Percentiles rank a stretch among this genome's conserved stretches.
Evolutionary conservation across 1,140 invertebrate species (phyloP).

Genomic region (Trichonephila clavata): DNA sequence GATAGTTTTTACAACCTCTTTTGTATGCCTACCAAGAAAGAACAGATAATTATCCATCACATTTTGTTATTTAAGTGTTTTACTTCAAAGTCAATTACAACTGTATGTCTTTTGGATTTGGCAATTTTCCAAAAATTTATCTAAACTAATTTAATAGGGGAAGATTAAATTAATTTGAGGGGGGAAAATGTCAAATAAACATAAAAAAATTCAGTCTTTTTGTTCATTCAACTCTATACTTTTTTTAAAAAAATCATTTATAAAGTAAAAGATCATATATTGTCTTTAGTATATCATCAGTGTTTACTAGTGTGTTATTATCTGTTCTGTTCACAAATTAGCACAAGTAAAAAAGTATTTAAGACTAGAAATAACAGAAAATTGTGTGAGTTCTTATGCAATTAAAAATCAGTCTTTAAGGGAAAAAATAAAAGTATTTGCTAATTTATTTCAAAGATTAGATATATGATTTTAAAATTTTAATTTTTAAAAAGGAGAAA

Average conservation of each 20-base stretch:
- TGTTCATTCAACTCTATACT: background rate
- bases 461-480: background rate
- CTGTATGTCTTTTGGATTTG: too few relatives aligned
- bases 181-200: background rate
- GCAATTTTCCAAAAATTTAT: too few relatives aligned
- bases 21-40: slow-evolving; percentile 1
- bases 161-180: too few relatives aligned
- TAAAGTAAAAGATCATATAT: background rate
- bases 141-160: too few relatives aligned
- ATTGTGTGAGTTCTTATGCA: slow-evolving; percentile 50
- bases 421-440: background rate
- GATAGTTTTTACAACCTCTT: slow-evolving; percentile 54
- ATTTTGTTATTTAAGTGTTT: background rate
- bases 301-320: background rate
- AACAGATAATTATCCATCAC: background rate
- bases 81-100: background rate
- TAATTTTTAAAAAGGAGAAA: background rate
- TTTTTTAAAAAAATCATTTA: background rate
- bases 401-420: slow-evolving; percentile 44
- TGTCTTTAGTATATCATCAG: background rate
- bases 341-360: slow-evolving; percentile 21
- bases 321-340: slow-evolving; percentile 35
- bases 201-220: background rate
- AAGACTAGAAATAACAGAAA: slow-evolving; percentile 60
- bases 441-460: too few relatives aligned